These are phyloP conservation scores for Thera britannica DNA, from an alignment of 2,888 invertebrate genomes.

Conservation along the genomic window DNA sequence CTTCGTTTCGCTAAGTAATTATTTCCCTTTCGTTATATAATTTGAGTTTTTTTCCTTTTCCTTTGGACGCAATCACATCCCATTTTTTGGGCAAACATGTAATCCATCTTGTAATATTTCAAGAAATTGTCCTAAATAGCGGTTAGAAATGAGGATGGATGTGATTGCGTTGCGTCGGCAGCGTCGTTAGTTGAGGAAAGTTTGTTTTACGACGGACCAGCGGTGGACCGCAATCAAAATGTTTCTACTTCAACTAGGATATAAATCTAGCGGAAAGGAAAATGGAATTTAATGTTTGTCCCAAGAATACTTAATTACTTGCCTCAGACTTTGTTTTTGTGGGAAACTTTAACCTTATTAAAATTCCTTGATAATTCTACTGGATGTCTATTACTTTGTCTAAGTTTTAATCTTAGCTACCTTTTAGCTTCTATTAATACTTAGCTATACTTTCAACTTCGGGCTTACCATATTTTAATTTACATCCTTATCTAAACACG, in stretches of 20 bases:
- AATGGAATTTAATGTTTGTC: background rate
- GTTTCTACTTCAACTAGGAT: constrained; percentile 53
- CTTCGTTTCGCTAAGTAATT: constrained; percentile 2
- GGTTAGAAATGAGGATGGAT: constrained; percentile 59
- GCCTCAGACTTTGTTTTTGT: too few relatives aligned
- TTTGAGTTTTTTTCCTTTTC: background rate
- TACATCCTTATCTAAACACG: too few relatives aligned
- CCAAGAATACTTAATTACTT: background rate
- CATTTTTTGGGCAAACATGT: background rate
- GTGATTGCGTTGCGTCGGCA: constrained; percentile 58
- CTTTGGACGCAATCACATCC: constrained; percentile 7
- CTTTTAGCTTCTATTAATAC: too few relatives aligned
- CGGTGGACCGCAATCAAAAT: constrained; percentile 73
- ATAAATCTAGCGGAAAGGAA: constrained; percentile 43
- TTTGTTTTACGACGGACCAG: constrained; percentile 60
- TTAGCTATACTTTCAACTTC: too few relatives aligned
- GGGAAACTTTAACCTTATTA: too few relatives aligned
- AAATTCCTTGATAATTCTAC: too few relatives aligned
- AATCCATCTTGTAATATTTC: constrained; percentile 8
- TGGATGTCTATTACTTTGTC: too few relatives aligned
- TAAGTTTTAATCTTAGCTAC: too few relatives aligned
- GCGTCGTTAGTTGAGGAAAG: constrained; percentile 52
- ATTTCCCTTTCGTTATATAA: background rate
- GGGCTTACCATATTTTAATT: too few relatives aligned
- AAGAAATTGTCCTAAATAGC: constrained; percentile 37